phyloP scores from a whole-genome alignment of 1,140 invertebrate species.

The Apis cerana region DNA sequence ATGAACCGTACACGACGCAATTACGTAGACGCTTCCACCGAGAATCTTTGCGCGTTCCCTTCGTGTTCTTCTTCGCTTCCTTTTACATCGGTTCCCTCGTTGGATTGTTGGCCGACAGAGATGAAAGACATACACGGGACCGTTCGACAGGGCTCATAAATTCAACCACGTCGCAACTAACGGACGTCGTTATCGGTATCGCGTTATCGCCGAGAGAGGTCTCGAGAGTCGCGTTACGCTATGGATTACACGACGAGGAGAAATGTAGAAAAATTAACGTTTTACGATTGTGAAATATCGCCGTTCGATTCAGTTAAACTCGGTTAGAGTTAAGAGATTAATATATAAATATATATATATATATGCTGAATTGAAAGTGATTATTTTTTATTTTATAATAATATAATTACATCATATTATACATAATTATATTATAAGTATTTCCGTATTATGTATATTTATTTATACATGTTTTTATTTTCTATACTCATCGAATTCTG shows the following conservation, averaged over 20 bases:
- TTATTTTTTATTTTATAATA: no score
- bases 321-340: no score
- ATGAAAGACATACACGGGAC: background rate
- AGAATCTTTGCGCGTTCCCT: constrained; percentile 44
- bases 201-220: constrained; percentile 42
- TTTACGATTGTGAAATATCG: no score
- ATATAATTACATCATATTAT: no score
- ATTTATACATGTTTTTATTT: no score
- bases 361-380: no score
- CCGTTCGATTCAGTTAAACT: no score
- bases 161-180: constrained; percentile 47
- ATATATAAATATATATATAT: no score
- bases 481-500: no score
- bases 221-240: constrained; percentile 2
- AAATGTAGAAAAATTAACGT: background rate
- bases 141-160: constrained; percentile 53
- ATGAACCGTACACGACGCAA: constrained; percentile 61
- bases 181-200: constrained; percentile 56
- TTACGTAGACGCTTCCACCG: constrained; percentile 53
- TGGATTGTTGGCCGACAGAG: background rate
- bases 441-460: no score
- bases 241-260: background rate
- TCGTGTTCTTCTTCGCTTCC: background rate
- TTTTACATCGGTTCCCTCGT: background rate
- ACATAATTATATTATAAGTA: no score